phyloP scores from a whole-genome alignment of 2,113 vertebrate genomes.

The Thymallus thymallus region DNA sequence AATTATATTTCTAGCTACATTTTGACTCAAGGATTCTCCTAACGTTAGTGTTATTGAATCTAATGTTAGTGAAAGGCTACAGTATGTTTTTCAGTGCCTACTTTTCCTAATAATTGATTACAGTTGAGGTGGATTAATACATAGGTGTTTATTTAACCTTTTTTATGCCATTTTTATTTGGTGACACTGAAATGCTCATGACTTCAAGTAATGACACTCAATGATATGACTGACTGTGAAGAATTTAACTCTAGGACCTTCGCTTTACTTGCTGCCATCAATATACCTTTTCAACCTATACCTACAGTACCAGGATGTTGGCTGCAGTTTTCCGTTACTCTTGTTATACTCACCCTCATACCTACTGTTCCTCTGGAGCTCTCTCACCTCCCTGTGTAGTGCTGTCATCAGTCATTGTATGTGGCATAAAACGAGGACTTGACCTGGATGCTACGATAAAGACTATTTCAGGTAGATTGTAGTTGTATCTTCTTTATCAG shows the following conservation, averaged over 20 bases:
- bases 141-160: too few relatives aligned
- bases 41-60: neutral
- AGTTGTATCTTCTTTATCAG: conserved; percentile 21
- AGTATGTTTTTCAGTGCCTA: conserved; percentile 7
- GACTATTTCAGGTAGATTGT: conserved; percentile 28
- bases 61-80: neutral
- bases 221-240: neutral
- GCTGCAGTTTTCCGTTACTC: neutral
- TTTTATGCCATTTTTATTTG: too few relatives aligned
- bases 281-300: too few relatives aligned
- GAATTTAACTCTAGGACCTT: neutral
- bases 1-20: neutral
- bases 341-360: neutral
- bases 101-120: neutral
- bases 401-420: neutral
- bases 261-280: neutral
- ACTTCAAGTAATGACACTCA: neutral
- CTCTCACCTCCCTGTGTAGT: neutral
- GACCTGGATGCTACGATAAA: neutral
- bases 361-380: neutral
- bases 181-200: neutral
- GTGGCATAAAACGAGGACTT: neutral
- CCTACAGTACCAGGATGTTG: neutral
- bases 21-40: conserved; percentile 6
- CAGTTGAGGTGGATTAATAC: neutral